Base-by-base conservation (phyloP, 1,140 invertebrate genomes). In the Gryon sp. region DNA sequence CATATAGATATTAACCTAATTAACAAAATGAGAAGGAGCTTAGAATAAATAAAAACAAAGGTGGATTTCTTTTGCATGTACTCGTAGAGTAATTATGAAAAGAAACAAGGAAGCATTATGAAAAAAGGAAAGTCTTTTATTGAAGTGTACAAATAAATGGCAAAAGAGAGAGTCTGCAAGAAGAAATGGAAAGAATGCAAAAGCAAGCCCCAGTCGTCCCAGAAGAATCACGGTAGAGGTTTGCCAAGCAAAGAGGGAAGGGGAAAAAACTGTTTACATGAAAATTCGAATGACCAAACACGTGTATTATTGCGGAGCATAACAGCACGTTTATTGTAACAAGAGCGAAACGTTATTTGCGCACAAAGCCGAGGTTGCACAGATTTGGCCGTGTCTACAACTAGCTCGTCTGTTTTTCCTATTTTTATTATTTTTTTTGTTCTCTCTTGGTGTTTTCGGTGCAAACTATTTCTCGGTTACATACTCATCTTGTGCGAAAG, bases 401-500 rank as follows among this genome's bases (percentile, higher is more conserved):
- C 34, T 43, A n/a, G 34, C 43, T 52, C n/a, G n/a, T 45, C 45
- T 53, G 36, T 69, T 69, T n/a, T n/a, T n/a, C 22, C 7, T 7
- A 24, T 24, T 24, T 24, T 7, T 24, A 24, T 24, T 24, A 4
- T 24, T 24, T 7, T 24, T 24, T 24, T 9, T 11, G n/a, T 9
- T 9, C n/a, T n/a, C n/a, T n/a, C n/a, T n/a, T n/a, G n/a, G n/a
- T n/a, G n/a, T 69, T 65, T 60, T 36, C 36, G 59, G 38, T 28
- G 52, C 28, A 76, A 69, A 76, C 59, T 52, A 52, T 63, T 63
- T 50, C 50, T 50, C 15, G 60, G 52, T 74, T 74, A 74, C 28
- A 43, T 36, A 50, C 38, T 77, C 66, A 32, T 77, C 66, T 70
- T 66, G 14, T 12, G 36, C 34, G 52, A 66, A 26, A 32, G 60